These are phyloP conservation scores for Lamprotornis superbus DNA, from an alignment of 2,113 vertebrate genomes.

Conservation along the genomic window DNA sequence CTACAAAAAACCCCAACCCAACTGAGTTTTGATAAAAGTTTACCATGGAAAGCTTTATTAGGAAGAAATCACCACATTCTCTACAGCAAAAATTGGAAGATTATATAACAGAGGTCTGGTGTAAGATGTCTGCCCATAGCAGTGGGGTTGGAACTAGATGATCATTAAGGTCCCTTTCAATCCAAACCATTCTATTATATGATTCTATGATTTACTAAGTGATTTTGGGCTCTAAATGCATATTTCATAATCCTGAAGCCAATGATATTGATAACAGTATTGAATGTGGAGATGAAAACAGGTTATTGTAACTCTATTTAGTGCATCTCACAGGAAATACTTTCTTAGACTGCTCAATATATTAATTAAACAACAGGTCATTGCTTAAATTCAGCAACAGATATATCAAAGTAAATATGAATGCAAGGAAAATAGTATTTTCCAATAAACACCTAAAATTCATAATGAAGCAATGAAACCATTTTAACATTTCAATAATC, in stretches of 20 bases:
- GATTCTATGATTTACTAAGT: neutral
- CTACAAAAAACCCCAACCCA: neutral
- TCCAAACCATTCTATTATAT: neutral
- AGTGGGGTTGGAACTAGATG: neutral
- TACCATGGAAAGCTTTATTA: neutral
- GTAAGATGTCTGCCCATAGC: neutral
- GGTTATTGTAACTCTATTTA: neutral
- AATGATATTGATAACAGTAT: neutral
- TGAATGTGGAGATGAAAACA: neutral
- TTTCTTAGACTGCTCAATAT: neutral
- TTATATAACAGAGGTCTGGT: neutral
- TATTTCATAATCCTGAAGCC: neutral
- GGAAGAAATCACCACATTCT: neutral
- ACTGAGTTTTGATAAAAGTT: neutral
- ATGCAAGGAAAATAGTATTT: neutral
- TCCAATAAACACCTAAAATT: neutral
- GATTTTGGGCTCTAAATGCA: neutral
- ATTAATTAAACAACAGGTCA: neutral
- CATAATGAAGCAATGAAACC: neutral
- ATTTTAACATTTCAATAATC: neutral
- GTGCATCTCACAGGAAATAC: neutral
- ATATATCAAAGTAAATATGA: neutral
- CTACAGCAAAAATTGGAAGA: neutral
- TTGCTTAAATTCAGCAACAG: neutral
- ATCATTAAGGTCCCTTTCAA: neutral